Evolutionary conservation across 2,113 vertebrate genomes (phyloP).

Genomic region (Anser brachyrhynchus): DNA sequence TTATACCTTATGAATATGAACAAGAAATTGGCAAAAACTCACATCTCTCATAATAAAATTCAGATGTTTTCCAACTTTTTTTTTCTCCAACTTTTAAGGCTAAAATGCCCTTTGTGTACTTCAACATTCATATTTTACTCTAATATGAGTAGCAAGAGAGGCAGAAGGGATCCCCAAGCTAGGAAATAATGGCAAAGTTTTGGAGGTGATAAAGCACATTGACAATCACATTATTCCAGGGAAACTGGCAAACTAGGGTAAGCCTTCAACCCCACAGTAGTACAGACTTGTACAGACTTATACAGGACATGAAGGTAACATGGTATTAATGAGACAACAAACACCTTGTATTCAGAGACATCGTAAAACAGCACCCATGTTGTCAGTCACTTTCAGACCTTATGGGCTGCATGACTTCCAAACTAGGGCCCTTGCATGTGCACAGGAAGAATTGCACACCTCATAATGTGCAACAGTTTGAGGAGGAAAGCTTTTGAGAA

Average conservation of each 20-base stretch:
- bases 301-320: background rate
- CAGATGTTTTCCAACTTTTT: background rate
- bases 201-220: background rate
- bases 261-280: background rate
- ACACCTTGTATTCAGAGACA: background rate
- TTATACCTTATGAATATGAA: conserved; percentile 24
- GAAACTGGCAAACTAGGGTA: background rate
- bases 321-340: background rate
- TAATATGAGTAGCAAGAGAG: background rate
- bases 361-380: background rate
- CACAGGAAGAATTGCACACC: background rate
- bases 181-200: conserved; percentile 14
- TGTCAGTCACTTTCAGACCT: background rate
- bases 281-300: background rate
- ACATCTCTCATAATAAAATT: conserved; percentile 15
- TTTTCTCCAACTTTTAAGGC: background rate
- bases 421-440: background rate
- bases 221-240: background rate
- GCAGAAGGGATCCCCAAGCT: background rate
- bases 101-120: conserved; percentile 3
- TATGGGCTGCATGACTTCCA: background rate
- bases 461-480: background rate
- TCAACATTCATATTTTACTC: conserved; percentile 10
- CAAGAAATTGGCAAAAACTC: background rate
- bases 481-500: background rate